These are phyloP conservation scores for Pipistrellus kuhlii DNA, from an alignment of 2,797 vertebrate species.

Conservation along the genomic window DNA sequence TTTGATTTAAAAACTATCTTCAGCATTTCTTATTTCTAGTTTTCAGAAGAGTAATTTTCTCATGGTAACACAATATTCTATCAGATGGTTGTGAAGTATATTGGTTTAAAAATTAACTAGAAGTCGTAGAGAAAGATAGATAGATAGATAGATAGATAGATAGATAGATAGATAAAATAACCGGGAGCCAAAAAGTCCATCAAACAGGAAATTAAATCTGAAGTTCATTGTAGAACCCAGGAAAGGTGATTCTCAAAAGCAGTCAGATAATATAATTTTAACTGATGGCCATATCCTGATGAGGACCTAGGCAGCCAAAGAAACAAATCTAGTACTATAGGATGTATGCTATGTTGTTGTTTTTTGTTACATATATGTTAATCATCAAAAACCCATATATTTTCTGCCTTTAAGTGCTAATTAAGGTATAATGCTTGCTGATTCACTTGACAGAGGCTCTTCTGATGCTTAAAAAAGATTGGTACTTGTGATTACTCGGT, in stretches of 20 bases:
- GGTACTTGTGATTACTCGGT: neutral
- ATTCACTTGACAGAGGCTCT: neutral
- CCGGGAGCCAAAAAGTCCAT: neutral
- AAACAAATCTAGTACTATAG: neutral
- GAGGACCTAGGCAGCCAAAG: neutral
- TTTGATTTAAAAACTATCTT: neutral
- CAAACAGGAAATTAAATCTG: neutral
- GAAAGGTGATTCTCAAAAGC: neutral
- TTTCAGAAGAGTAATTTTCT: conserved; percentile 10
- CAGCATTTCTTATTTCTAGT: neutral
- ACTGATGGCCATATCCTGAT: neutral
- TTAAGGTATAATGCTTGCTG: neutral
- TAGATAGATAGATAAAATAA: neutral
- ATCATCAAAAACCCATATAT: neutral
- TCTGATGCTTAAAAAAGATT: neutral
- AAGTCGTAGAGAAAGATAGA: neutral
- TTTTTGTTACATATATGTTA: neutral
- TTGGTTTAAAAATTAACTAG: neutral
- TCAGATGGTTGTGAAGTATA: neutral
- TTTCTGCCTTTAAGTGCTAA: neutral
- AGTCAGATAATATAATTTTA: neutral
- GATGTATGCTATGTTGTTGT: neutral
- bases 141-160: too few species aligned
- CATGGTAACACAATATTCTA: neutral
- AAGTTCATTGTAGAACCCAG: neutral